These are phyloP conservation scores for Orthosia incerta DNA, from an alignment of 2,888 invertebrate species.

Conservation along the genomic window DNA sequence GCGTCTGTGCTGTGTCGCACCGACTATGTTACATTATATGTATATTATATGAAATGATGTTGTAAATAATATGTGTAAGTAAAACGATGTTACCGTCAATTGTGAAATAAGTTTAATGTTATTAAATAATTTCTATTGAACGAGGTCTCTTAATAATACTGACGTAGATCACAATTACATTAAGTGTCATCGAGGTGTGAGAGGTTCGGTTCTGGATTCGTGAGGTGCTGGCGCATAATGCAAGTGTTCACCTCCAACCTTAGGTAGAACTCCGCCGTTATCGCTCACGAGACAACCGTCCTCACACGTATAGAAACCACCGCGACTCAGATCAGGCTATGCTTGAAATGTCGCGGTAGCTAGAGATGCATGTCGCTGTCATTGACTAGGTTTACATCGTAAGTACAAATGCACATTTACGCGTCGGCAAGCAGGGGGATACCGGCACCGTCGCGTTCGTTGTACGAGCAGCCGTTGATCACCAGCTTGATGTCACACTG, in stretches of 20 bases:
- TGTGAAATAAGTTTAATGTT: conserved; percentile 91
- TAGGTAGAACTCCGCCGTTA: conserved; percentile 21
- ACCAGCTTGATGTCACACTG: conserved; percentile 84
- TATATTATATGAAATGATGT: conserved; percentile 86
- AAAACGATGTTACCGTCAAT: conserved; percentile 91
- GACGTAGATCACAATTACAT: conserved; percentile 87
- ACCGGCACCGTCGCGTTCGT: conserved; percentile 81
- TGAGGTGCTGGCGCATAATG: conserved; percentile 11
- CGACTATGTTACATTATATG: conserved; percentile 60
- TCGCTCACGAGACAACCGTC: conserved; percentile 24
- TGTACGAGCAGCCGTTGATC: conserved; percentile 82
- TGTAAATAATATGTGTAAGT: conserved; percentile 91
- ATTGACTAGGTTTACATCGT: conserved; percentile 75
- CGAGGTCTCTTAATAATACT: conserved; percentile 88
- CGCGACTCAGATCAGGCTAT: conserved; percentile 50
- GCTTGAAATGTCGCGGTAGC: conserved; percentile 54
- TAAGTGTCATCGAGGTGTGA: conserved; percentile 57
- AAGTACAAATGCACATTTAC: conserved; percentile 67
- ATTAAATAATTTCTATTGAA: conserved; percentile 91
- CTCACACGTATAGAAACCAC: conserved; percentile 33
- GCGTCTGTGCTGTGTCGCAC: neutral
- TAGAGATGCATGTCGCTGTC: conserved; percentile 59
- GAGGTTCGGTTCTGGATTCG: conserved; percentile 28
- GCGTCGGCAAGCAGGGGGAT: conserved; percentile 85
- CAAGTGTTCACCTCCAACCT: conserved; percentile 39